A percentile compares a stretch with the other conserved stretches of the same genome.
Conservation (phyloP, 2,113 vertebrate species). For the Raja brachyura region DNA sequence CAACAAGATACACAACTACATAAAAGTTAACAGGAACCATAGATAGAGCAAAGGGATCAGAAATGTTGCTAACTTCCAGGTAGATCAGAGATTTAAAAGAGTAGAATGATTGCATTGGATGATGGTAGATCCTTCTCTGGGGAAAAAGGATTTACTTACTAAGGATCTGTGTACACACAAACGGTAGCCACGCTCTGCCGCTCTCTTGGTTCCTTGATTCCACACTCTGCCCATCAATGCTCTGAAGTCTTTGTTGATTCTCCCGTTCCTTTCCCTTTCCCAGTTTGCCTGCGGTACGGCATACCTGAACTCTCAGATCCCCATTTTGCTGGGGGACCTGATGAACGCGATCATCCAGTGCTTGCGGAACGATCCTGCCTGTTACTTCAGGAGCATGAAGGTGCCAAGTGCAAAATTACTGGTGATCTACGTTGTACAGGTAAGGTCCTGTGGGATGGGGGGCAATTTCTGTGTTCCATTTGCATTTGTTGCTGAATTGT, state of each 20-base stretch:
- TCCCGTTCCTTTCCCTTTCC: background rate
- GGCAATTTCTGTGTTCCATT: background rate
- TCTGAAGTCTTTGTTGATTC: background rate
- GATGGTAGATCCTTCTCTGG: no score
- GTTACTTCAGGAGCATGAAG: slow-evolving; percentile 63
- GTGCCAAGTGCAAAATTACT: slow-evolving; percentile 70
- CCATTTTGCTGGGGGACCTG: slow-evolving; percentile 78
- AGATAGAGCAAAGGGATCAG: no score
- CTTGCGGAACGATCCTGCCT: slow-evolving; percentile 56
- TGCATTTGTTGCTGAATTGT: background rate
- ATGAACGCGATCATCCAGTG: slow-evolving; percentile 78
- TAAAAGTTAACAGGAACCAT: no score
- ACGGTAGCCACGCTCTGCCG: no score
- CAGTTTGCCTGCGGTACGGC: slow-evolving; percentile 81
- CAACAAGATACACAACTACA: no score
- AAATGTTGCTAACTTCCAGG: no score
- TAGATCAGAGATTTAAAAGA: no score
- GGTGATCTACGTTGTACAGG: slow-evolving; percentile 73
- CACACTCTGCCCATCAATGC: background rate
- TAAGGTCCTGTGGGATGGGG: slow-evolving; percentile 44
- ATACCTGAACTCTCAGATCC: slow-evolving; percentile 78
- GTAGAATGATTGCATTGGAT: no score
- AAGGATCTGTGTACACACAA: no score
- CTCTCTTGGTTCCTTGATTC: background rate
- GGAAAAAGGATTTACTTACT: no score